Percentiles rank a stretch among this genome's conserved stretches.
These are phyloP conservation scores for Drosophila auraria DNA, from an alignment of 1,140 invertebrate species.

Conservation along the genomic window DNA sequence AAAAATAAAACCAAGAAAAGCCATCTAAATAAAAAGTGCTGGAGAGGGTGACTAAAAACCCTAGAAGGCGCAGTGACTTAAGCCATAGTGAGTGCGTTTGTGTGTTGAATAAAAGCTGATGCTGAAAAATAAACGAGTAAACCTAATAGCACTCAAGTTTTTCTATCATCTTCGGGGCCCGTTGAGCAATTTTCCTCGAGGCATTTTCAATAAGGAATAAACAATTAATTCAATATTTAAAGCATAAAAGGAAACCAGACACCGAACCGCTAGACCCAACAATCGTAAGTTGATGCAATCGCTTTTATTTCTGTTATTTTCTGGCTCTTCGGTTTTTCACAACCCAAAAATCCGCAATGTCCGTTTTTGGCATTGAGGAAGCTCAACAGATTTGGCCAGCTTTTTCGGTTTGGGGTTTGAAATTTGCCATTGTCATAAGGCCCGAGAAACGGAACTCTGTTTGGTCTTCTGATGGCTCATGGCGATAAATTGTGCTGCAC, in stretches of 20 bases:
- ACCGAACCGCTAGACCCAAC: constrained; percentile 17
- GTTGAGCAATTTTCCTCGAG: constrained; percentile 41
- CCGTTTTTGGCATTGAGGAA: constrained; percentile 69
- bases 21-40: constrained; percentile 32
- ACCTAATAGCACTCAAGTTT: constrained; percentile 22
- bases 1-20: constrained; percentile 10
- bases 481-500: constrained; percentile 50
- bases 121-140: constrained; percentile 12
- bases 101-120: constrained; percentile 23
- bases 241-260: constrained; percentile 65
- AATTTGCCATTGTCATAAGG: constrained; percentile 60
- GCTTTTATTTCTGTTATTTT: constrained; percentile 36
- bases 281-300: constrained; percentile 63
- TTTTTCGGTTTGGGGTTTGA: constrained; percentile 20
- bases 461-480: constrained; percentile 53
- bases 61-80: constrained; percentile 40
- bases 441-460: constrained; percentile 58
- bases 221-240: constrained; percentile 47
- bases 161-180: constrained; percentile 22
- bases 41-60: constrained; percentile 31
- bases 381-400: constrained; percentile 45
- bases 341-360: constrained; percentile 31
- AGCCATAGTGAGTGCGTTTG: constrained; percentile 17
- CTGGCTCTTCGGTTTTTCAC: constrained; percentile 27
- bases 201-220: constrained; percentile 61